Evolutionary conservation across 2,113 vertebrate species (phyloP).

Genomic region (Sceloporus tristichus): DNA sequence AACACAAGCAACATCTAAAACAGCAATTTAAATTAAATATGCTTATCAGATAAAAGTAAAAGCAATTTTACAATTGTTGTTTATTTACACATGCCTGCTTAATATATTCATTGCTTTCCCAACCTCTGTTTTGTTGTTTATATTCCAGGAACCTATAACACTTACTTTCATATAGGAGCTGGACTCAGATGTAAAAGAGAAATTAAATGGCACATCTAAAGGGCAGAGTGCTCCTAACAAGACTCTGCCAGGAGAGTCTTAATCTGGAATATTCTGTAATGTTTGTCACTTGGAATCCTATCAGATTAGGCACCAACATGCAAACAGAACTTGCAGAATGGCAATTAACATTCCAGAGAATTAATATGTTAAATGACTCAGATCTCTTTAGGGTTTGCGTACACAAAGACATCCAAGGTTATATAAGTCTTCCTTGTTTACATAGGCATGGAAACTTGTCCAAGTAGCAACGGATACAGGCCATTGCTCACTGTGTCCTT

Average conservation of each 20-base stretch:
- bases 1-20: too few relatives aligned
- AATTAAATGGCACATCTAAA: neutral
- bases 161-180: too few relatives aligned
- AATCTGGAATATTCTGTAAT: neutral
- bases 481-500: neutral
- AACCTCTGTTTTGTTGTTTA: too few relatives aligned
- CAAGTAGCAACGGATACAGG: neutral
- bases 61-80: too few relatives aligned
- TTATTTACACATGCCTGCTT: too few relatives aligned
- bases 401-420: neutral
- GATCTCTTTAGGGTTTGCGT: neutral
- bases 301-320: neutral
- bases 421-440: neutral
- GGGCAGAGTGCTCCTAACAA: neutral
- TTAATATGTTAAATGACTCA: neutral
- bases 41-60: too few relatives aligned
- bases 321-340: neutral
- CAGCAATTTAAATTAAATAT: too few relatives aligned
- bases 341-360: constrained; percentile 11
- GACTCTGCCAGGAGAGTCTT: neutral
- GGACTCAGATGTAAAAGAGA: neutral
- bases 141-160: too few relatives aligned
- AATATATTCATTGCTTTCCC: too few relatives aligned
- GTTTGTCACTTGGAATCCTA: neutral
- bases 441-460: neutral